These are phyloP conservation scores for Entomyzon cyanotis DNA, from an alignment of 2,113 vertebrate species.

Conservation along the genomic window DNA sequence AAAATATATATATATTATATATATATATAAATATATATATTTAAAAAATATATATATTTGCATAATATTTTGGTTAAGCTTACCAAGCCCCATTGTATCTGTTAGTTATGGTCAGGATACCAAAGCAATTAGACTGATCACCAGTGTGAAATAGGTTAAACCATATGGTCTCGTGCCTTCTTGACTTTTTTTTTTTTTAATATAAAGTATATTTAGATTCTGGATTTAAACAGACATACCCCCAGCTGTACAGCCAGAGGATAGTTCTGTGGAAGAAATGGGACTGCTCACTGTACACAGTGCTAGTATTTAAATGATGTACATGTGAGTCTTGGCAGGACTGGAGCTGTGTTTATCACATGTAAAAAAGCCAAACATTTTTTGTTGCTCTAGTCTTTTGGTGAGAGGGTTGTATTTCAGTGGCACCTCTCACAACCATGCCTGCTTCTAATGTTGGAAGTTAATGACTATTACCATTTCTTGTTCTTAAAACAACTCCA, in stretches of 20 bases:
- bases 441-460: not conserved
- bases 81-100: not conserved
- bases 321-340: not conserved
- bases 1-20: no score
- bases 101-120: not conserved
- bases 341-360: not conserved
- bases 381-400: not conserved
- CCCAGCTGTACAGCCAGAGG: not conserved
- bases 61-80: not conserved
- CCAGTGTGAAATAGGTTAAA: not conserved
- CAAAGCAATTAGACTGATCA: not conserved
- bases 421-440: not conserved
- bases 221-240: not conserved
- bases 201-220: not conserved
- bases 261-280: not conserved
- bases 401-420: not conserved
- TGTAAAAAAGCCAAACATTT: not conserved
- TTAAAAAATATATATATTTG: no score
- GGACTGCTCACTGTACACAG: not conserved
- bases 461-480: conserved; percentile 1
- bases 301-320: not conserved
- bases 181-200: not conserved
- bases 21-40: no score
- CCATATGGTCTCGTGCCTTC: not conserved
- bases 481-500: conserved; percentile 22